Evolutionary conservation across 1,140 invertebrate genomes (phyloP).

Genomic region (Heterodera schachtii): DNA sequence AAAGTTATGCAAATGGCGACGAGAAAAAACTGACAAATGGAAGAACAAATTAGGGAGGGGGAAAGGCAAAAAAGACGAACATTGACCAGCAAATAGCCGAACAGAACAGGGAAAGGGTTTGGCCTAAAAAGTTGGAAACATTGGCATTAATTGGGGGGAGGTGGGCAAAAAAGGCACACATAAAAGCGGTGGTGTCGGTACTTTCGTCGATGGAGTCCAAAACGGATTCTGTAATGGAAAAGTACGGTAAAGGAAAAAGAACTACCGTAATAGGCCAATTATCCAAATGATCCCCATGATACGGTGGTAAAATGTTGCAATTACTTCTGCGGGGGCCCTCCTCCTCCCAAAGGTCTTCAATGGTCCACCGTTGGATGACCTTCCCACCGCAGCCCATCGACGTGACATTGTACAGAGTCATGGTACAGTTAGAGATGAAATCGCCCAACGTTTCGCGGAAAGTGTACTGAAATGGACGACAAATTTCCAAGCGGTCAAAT

Average conservation of each 20-base stretch:
- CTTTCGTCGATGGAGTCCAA: slow-evolving; percentile 31
- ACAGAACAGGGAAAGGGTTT: slow-evolving; percentile 41
- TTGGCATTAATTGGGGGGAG: neutral
- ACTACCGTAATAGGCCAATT: too few species aligned
- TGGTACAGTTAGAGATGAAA: slow-evolving; percentile 61
- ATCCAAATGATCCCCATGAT: too few species aligned
- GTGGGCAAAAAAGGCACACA: neutral
- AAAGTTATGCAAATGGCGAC: slow-evolving; percentile 92
- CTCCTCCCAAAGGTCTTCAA: slow-evolving; percentile 29
- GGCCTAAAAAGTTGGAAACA: slow-evolving; percentile 17
- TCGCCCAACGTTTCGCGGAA: slow-evolving; percentile 63
- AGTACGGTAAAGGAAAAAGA: neutral
- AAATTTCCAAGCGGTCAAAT: too few species aligned
- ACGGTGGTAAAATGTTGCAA: neutral
- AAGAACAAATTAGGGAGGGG: neutral
- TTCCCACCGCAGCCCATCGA: slow-evolving; percentile 44
- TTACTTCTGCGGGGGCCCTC: neutral
- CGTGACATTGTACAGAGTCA: slow-evolving; percentile 45
- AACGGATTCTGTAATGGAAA: neutral
- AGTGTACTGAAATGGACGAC: slow-evolving; percentile 39
- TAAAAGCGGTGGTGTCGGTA: slow-evolving; percentile 27
- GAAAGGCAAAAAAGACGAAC: slow-evolving; percentile 32
- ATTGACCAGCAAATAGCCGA: slow-evolving; percentile 60
- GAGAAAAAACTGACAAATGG: slow-evolving; percentile 79
- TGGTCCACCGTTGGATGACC: slow-evolving; percentile 56